phyloP scores from a whole-genome alignment of 2,888 invertebrate species.

The Cactoblastis cactorum region DNA sequence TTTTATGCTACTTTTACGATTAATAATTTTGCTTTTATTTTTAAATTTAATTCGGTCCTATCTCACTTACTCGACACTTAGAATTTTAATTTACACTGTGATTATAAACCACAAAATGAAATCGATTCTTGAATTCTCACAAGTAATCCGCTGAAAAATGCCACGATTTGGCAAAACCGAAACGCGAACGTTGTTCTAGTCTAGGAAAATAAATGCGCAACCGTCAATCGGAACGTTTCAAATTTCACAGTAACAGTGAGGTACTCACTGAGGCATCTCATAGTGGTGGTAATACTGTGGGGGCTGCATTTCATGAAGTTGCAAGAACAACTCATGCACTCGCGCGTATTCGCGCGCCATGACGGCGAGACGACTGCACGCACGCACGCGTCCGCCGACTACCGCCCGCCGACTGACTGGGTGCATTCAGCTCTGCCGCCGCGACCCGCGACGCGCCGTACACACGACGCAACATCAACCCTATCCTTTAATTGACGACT shows the following conservation, averaged over 20 bases:
- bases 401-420: constrained; percentile 21
- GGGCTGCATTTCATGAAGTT: constrained; percentile 46
- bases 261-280: constrained; percentile 46
- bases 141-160: too few relatives aligned
- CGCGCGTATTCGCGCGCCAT: constrained; percentile 51
- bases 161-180: background rate
- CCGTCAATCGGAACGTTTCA: background rate
- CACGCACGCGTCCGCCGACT: constrained; percentile 27
- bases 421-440: background rate
- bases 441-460: too few relatives aligned
- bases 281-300: constrained; percentile 35
- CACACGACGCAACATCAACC: too few relatives aligned
- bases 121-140: too few relatives aligned
- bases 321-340: constrained; percentile 46
- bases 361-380: constrained; percentile 19
- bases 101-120: too few relatives aligned
- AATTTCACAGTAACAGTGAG: background rate
- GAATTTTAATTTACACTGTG: too few relatives aligned
- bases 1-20: too few relatives aligned
- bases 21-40: too few relatives aligned
- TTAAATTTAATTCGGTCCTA: too few relatives aligned
- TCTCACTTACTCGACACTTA: too few relatives aligned
- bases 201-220: background rate
- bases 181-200: background rate
- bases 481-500: too few relatives aligned